These are phyloP conservation scores for Cirrhinus molitorella DNA, from an alignment of 2,797 vertebrate species.

Conservation along the genomic window DNA sequence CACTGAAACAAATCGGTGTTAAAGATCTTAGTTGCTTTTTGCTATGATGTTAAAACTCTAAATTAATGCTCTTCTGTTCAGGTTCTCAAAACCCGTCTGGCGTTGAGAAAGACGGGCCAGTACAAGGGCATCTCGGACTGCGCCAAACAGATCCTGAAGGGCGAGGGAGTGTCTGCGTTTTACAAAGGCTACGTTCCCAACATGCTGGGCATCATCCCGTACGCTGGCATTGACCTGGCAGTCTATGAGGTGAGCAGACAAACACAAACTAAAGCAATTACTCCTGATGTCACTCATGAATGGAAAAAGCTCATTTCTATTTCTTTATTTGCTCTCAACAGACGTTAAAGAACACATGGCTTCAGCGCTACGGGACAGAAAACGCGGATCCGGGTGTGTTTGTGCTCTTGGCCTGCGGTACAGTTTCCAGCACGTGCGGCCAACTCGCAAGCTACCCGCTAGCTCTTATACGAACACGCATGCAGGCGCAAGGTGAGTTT, in stretches of 20 bases:
- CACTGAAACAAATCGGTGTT: neutral
- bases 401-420: conserved; percentile 93
- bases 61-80: conserved; percentile 58
- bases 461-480: conserved; percentile 93
- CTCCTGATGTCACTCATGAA: neutral
- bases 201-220: conserved; percentile 96
- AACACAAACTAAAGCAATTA: neutral
- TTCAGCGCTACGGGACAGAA: conserved; percentile 86
- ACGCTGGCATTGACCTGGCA: conserved; percentile 94
- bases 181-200: conserved; percentile 97
- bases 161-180: conserved; percentile 88
- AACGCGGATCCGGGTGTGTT: conserved; percentile 86
- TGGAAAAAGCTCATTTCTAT: neutral
- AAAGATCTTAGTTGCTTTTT: no score
- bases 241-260: conserved; percentile 89
- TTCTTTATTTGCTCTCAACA: conserved; percentile 61
- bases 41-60: neutral
- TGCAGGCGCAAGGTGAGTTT: conserved; percentile 95
- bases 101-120: conserved; percentile 89
- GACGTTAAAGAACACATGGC: conserved; percentile 93
- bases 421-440: conserved; percentile 94
- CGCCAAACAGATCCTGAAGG: conserved; percentile 87
- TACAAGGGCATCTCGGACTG: conserved; percentile 91
- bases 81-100: conserved; percentile 95
- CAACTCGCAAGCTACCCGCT: conserved; percentile 95